Evolutionary conservation across 2,888 invertebrate species (phyloP).

Genomic region (Eupithecia dodoneata): DNA sequence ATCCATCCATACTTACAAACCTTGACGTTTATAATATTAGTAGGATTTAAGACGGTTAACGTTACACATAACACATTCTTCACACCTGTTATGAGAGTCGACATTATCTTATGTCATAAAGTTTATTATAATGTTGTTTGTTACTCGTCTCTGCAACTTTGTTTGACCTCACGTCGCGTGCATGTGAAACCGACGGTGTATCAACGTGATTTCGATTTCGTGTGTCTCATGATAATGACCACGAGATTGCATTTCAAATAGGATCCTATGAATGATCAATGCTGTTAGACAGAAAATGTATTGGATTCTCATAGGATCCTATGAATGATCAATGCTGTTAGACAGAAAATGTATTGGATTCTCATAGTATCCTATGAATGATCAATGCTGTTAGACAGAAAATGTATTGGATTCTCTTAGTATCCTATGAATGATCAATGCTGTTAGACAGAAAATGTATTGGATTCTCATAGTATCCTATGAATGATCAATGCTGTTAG

Average conservation of each 20-base stretch:
- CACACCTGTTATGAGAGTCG: slow-evolving; percentile 5
- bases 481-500: background rate
- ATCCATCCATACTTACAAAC: too few species aligned
- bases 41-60: background rate
- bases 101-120: slow-evolving; percentile 10
- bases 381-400: too few species aligned
- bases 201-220: slow-evolving; percentile 23
- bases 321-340: background rate
- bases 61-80: background rate
- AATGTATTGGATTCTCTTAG: background rate
- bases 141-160: slow-evolving; percentile 6
- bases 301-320: background rate
- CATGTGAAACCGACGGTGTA: background rate
- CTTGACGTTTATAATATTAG: too few species aligned
- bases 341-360: background rate
- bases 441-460: background rate
- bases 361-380: slow-evolving; percentile 5
- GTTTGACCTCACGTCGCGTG: slow-evolving; percentile 24
- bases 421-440: background rate
- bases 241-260: slow-evolving; percentile 16
- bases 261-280: slow-evolving; percentile 1
- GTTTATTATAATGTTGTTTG: slow-evolving; percentile 13
- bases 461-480: background rate
- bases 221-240: slow-evolving; percentile 19
- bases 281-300: background rate